phyloP scores from a whole-genome alignment of 1,140 invertebrate species.

The Battus philenor region DNA sequence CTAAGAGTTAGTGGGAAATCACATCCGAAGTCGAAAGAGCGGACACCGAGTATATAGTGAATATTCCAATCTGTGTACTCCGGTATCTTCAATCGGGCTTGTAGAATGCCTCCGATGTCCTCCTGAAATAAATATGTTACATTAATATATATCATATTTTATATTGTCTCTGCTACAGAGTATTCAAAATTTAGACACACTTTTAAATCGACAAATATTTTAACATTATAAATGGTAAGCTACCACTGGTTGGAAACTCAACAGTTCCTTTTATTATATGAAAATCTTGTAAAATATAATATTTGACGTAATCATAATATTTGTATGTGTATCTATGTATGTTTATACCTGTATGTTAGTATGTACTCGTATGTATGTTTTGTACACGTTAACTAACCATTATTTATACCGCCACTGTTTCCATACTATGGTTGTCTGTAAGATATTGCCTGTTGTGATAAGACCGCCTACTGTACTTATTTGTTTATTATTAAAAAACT shows the following conservation, averaged over 20 bases:
- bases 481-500: no score
- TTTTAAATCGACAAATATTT: no score
- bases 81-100: conserved; percentile 30
- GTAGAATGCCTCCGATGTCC: conserved; percentile 84
- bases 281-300: background rate
- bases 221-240: no score
- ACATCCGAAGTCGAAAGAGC: conserved; percentile 85
- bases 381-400: no score
- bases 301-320: background rate
- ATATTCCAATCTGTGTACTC: conserved; percentile 22
- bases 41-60: conserved; percentile 77
- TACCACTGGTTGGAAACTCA: background rate
- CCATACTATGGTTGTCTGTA: no score
- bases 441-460: no score
- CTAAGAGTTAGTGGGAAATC: conserved; percentile 83
- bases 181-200: background rate
- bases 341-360: no score
- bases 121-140: conserved; percentile 73
- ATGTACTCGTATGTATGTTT: no score
- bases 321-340: background rate
- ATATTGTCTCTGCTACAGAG: no score
- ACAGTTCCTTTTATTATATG: background rate
- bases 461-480: no score
- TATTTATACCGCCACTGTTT: no score
- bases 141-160: no score